Conservation (phyloP, 2,888 invertebrate species). For the Ophion ellenae region DNA sequence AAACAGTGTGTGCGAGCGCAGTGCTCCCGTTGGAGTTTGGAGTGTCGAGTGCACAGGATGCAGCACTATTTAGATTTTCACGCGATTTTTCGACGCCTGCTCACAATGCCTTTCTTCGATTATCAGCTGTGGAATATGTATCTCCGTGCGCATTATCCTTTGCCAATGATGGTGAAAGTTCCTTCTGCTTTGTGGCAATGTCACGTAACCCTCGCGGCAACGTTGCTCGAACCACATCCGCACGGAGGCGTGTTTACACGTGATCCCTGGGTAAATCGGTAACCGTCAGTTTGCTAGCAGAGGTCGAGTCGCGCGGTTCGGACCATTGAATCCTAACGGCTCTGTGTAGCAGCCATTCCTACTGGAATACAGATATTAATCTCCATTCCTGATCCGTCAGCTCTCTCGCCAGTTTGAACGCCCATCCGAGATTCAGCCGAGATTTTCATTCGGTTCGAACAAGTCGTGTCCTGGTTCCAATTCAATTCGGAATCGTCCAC, state of each 20-base stretch:
- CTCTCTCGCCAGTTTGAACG: not conserved
- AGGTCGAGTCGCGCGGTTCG: not conserved
- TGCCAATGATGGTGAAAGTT: no score
- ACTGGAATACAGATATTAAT: slow-evolving; percentile 69
- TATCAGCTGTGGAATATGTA: no score
- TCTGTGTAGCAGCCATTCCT: not conserved
- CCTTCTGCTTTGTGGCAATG: no score
- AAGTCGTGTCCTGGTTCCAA: not conserved
- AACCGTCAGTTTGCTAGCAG: slow-evolving; percentile 63
- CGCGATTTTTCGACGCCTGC: no score
- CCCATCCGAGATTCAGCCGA: not conserved
- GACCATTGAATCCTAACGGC: not conserved
- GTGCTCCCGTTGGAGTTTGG: no score
- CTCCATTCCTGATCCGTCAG: slow-evolving; percentile 65
- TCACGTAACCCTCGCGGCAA: no score
- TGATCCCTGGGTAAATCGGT: slow-evolving; percentile 71
- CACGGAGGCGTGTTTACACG: slow-evolving; percentile 68
- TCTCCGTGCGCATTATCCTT: no score
- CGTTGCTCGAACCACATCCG: not conserved
- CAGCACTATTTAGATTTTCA: no score
- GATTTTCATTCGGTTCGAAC: slow-evolving; percentile 1
- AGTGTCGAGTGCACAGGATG: no score
- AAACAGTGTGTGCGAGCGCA: no score
- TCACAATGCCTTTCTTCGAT: no score
- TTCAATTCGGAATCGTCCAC: not conserved